Conservation (phyloP, 1,140 invertebrate genomes). For the Scaptomyza hsui region DNA sequence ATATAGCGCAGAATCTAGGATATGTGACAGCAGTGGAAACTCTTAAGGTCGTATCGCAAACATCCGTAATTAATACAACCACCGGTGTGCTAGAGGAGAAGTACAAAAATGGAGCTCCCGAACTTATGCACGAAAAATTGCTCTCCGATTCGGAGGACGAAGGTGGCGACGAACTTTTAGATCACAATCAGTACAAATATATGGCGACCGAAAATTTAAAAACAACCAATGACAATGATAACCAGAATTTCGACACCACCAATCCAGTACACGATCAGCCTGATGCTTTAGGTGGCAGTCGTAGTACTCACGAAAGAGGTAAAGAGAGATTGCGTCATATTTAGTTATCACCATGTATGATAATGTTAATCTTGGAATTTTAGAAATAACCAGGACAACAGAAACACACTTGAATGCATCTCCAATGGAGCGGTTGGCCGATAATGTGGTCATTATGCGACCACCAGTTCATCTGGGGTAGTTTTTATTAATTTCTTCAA, state of each 20-base stretch:
- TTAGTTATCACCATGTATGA: not conserved
- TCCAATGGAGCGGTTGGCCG: conserved; percentile 62
- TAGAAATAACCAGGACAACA: conserved; percentile 18
- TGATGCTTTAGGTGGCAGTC: conserved; percentile 10
- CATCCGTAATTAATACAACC: conserved; percentile 89
- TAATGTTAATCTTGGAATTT: too few relatives aligned
- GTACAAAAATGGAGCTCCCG: conserved; percentile 97
- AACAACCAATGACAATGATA: conserved; percentile 54
- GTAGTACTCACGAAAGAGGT: conserved; percentile 46
- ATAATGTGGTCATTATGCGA: conserved; percentile 89
- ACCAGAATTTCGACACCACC: conserved; percentile 74
- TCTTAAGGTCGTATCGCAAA: conserved; percentile 98
- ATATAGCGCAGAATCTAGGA: conserved; percentile 97
- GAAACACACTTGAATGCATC: conserved; percentile 10
- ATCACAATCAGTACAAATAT: conserved; percentile 83
- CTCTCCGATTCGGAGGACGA: conserved; percentile 99
- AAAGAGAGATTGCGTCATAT: not conserved
- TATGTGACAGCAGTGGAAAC: conserved; percentile 99
- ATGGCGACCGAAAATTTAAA: conserved; percentile 80
- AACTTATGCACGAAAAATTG: conserved; percentile 99
- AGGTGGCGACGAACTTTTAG: conserved; percentile 88
- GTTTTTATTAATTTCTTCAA: not conserved
- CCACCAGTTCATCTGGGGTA: conserved; percentile 91
- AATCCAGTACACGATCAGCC: conserved; percentile 49
- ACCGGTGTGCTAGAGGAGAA: conserved; percentile 89